These are phyloP conservation scores for Apis florea DNA, from an alignment of 1,140 invertebrate species.

Conservation along the genomic window DNA sequence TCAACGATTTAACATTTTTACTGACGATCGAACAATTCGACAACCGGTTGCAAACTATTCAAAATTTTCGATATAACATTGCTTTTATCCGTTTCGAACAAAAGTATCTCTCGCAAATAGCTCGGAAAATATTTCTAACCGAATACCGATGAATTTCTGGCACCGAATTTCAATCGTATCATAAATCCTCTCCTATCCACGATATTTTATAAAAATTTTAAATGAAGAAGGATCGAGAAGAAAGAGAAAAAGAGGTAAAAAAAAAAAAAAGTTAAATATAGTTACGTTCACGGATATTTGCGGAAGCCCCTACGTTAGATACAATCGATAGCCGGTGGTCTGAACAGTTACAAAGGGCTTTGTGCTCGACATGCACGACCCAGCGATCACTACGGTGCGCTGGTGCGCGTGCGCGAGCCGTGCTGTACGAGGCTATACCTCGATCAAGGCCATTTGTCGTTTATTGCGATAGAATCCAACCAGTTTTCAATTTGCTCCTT, in stretches of 20 bases:
- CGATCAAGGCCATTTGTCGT: constrained; percentile 64
- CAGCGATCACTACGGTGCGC: neutral
- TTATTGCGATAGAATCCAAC: constrained; percentile 56
- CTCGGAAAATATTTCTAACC: too few relatives aligned
- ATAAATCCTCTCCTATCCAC: too few relatives aligned
- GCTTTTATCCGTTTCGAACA: too few relatives aligned
- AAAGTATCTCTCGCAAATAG: too few relatives aligned
- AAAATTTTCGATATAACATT: too few relatives aligned
- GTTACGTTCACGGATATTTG: constrained; percentile 15
- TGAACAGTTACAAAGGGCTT: constrained; percentile 32
- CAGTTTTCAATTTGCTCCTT: constrained; percentile 57
- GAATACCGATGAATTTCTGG: too few relatives aligned
- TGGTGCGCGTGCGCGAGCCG: constrained; percentile 17
- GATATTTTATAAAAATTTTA: neutral
- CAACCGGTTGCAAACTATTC: too few relatives aligned
- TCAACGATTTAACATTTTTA: too few relatives aligned
- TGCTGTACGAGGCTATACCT: constrained; percentile 39
- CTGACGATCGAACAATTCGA: too few relatives aligned
- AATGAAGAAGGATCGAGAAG: neutral
- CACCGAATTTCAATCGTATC: neutral
- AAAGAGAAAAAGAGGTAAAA: constrained; percentile 11
- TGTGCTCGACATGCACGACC: constrained; percentile 24
- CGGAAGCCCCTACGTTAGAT: constrained; percentile 38
- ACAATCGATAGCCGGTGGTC: constrained; percentile 50
- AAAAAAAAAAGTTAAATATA: neutral